Percentiles rank a stretch among this genome's conserved stretches.
These are phyloP conservation scores for Hylia prasina DNA, from an alignment of 2,113 vertebrate genomes.

Conservation along the genomic window DNA sequence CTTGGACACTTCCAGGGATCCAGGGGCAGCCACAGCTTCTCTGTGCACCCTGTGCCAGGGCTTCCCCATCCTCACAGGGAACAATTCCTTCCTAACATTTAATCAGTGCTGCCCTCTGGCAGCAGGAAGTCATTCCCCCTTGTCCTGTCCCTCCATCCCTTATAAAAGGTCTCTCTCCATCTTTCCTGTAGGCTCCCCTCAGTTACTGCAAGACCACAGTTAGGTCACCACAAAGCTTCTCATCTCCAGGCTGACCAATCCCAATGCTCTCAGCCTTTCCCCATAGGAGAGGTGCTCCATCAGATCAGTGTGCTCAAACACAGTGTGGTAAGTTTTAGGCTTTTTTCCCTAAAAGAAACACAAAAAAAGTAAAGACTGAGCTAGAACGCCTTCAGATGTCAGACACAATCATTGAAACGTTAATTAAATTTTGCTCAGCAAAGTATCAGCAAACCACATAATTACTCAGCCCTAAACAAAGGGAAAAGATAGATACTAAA, in stretches of 20 bases:
- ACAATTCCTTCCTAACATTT: background rate
- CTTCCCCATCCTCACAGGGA: background rate
- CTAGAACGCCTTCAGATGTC: background rate
- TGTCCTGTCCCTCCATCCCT: background rate
- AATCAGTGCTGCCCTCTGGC: background rate
- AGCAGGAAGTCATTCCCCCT: background rate
- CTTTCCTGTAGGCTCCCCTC: background rate
- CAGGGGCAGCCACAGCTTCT: background rate
- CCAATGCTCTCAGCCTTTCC: background rate
- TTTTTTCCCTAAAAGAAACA: background rate
- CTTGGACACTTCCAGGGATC: background rate
- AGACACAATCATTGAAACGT: background rate
- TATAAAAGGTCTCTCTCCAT: background rate
- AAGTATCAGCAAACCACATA: background rate
- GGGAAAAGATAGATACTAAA: background rate
- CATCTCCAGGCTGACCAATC: background rate
- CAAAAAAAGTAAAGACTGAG: background rate
- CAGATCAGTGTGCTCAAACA: too few species aligned
- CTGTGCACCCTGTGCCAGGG: background rate
- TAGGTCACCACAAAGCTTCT: background rate
- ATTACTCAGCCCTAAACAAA: background rate
- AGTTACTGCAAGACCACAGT: background rate
- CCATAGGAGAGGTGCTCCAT: background rate
- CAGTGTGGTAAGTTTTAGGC: accelerated
- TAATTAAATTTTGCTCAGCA: background rate